These are phyloP conservation scores for Willowsia nigromaculata DNA, from an alignment of 2,888 invertebrate species.

Conservation along the genomic window DNA sequence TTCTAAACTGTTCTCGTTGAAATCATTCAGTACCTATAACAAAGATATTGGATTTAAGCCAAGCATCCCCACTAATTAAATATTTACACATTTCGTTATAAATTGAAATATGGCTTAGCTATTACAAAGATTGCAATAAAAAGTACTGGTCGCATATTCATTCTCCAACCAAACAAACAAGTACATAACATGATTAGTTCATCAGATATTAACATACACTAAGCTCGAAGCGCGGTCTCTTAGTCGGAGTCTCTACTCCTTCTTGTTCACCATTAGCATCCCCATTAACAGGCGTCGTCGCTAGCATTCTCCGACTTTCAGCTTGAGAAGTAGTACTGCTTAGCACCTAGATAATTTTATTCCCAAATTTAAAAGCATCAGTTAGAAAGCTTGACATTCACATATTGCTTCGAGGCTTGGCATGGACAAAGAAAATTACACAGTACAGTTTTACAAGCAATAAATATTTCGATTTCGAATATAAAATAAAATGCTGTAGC, in stretches of 20 bases:
- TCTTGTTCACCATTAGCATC: slow-evolving; percentile 57
- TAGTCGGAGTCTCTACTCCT: slow-evolving; percentile 73
- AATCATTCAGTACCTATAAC: slow-evolving; percentile 90
- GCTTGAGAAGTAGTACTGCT: slow-evolving; percentile 61
- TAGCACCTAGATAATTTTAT: slow-evolving; percentile 63
- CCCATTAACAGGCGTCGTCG: slow-evolving; percentile 54
- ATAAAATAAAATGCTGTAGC: too few species aligned
- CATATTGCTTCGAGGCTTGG: neutral
- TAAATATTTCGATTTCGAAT: too few species aligned
- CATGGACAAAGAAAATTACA: neutral
- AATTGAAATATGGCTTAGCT: neutral
- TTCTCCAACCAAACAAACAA: neutral
- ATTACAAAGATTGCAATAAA: too few species aligned
- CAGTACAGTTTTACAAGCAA: neutral
- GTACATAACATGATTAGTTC: neutral
- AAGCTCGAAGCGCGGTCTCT: slow-evolving; percentile 78
- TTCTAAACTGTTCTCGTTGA: slow-evolving; percentile 82
- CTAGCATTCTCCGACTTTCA: slow-evolving; percentile 61
- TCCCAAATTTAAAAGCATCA: slow-evolving; percentile 53
- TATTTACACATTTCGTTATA: neutral
- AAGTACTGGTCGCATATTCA: neutral
- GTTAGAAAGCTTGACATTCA: slow-evolving; percentile 36
- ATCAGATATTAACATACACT: slow-evolving; percentile 77
- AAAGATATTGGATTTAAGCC: neutral
- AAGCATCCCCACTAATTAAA: neutral